These are phyloP conservation scores for Tyrophagus putrescentiae DNA, from an alignment of 1,140 invertebrate species.

Conservation along the genomic window DNA sequence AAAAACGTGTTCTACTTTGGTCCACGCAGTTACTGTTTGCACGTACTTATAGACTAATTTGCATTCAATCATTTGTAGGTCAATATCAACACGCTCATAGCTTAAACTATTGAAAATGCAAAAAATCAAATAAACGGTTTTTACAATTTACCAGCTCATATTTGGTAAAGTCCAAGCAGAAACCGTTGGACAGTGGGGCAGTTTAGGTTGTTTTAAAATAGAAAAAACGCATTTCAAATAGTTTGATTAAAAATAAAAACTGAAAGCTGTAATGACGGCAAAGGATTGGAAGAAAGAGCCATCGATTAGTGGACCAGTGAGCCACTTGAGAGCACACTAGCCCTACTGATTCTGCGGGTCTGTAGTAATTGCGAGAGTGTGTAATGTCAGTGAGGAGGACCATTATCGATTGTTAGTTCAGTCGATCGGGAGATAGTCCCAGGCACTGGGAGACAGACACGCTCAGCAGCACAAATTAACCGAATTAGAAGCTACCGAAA, in stretches of 20 bases:
- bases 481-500: conserved; percentile 1
- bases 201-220: too few species aligned
- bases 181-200: too few species aligned
- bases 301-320: conserved; percentile 14
- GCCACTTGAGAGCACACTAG: neutral
- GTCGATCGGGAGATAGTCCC: conserved; percentile 9
- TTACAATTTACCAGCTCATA: too few species aligned
- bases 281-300: too few species aligned
- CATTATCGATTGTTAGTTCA: conserved; percentile 9
- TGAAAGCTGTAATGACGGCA: too few species aligned
- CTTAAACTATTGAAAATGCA: too few species aligned
- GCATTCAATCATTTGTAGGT: neutral
- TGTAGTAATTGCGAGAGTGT: neutral
- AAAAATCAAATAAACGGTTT: too few species aligned
- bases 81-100: neutral
- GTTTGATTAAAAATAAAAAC: too few species aligned
- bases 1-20: too few species aligned
- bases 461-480: conserved; percentile 13
- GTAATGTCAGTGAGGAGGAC: neutral
- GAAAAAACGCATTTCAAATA: too few species aligned
- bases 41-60: neutral
- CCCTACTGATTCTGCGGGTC: neutral
- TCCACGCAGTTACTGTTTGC: too few species aligned
- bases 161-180: too few species aligned
- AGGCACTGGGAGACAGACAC: conserved; percentile 1